Evolutionary conservation across 2,888 invertebrate genomes (phyloP).

Genomic region (Aquatica leii): DNA sequence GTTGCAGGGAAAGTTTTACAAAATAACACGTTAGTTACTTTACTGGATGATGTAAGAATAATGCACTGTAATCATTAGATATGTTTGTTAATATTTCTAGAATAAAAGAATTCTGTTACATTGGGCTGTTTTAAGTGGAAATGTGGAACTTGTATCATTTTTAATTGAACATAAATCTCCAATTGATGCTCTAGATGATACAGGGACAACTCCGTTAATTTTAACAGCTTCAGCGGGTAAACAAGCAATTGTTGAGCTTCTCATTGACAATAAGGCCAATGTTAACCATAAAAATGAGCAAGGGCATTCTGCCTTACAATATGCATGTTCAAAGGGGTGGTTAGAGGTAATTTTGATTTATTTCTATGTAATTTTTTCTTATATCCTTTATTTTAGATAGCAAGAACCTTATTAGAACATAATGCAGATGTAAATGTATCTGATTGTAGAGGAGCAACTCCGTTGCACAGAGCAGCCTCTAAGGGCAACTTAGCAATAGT

Average conservation of each 20-base stretch:
- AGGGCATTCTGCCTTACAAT: conserved; percentile 84
- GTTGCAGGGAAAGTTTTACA: conserved; percentile 70
- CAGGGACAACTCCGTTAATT: conserved; percentile 79
- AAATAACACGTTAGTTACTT: conserved; percentile 62
- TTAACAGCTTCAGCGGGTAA: conserved; percentile 82
- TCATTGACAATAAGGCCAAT: conserved; percentile 74
- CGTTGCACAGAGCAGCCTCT: conserved; percentile 82
- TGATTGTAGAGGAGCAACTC: conserved; percentile 75
- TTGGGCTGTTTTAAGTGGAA: conserved; percentile 83
- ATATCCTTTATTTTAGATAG: conserved; percentile 68
- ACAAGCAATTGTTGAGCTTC: conserved; percentile 69
- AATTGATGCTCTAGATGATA: conserved; percentile 78
- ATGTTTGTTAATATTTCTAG: conserved; percentile 67
- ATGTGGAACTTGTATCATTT: conserved; percentile 74
- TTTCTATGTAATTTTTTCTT: neutral
- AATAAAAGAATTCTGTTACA: conserved; percentile 77
- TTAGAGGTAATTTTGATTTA: conserved; percentile 60
- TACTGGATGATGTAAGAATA: conserved; percentile 64
- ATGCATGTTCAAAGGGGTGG: conserved; percentile 87
- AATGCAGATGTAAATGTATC: conserved; percentile 74
- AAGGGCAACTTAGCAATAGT: conserved; percentile 76
- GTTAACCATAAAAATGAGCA: conserved; percentile 76
- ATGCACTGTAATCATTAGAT: neutral
- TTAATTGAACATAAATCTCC: conserved; percentile 72
- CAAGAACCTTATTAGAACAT: conserved; percentile 69